A percentile compares a stretch with the other conserved stretches of the same genome.
Conservation (phyloP, 2,888 invertebrate genomes). For the Molanna angustata region DNA sequence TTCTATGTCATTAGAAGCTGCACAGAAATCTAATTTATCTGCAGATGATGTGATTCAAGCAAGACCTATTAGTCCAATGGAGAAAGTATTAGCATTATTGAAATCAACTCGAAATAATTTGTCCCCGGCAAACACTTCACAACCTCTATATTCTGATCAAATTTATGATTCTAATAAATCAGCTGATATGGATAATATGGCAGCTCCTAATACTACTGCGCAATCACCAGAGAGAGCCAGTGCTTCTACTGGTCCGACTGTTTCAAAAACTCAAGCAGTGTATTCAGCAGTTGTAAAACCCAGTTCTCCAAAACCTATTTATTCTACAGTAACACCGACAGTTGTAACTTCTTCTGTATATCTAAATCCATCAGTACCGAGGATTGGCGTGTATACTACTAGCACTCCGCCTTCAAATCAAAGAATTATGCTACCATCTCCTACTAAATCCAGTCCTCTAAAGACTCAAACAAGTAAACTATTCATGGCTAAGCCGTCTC, state of each 20-base stretch:
- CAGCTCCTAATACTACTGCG: conserved; percentile 39
- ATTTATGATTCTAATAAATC: conserved; percentile 28
- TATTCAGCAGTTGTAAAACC: conserved; percentile 38
- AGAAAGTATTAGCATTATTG: conserved; percentile 59
- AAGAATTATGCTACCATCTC: conserved; percentile 51
- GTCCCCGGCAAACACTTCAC: conserved; percentile 38
- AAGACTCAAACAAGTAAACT: conserved; percentile 52
- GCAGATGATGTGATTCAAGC: conserved; percentile 51
- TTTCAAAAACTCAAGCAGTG: conserved; percentile 23
- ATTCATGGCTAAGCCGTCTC: conserved; percentile 52
- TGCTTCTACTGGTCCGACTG: conserved; percentile 8
- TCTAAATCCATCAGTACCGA: conserved; percentile 36
- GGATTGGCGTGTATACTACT: conserved; percentile 43
- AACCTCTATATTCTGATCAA: conserved; percentile 34
- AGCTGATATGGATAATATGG: conserved; percentile 35
- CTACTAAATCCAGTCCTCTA: conserved; percentile 48
- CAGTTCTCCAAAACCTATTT: conserved; percentile 40
- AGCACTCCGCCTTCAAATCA: conserved; percentile 37
- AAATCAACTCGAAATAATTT: conserved; percentile 49
- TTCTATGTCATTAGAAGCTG: conserved; percentile 48
- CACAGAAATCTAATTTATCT: conserved; percentile 51
- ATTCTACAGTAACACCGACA: conserved; percentile 39
- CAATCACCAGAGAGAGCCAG: conserved; percentile 46
- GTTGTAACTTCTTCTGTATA: conserved; percentile 42
- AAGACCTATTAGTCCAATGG: conserved; percentile 56